A percentile compares a stretch with the other conserved stretches of the same genome.
Conservation (phyloP, 1,140 invertebrate species). For the Wasmannia auropunctata region DNA sequence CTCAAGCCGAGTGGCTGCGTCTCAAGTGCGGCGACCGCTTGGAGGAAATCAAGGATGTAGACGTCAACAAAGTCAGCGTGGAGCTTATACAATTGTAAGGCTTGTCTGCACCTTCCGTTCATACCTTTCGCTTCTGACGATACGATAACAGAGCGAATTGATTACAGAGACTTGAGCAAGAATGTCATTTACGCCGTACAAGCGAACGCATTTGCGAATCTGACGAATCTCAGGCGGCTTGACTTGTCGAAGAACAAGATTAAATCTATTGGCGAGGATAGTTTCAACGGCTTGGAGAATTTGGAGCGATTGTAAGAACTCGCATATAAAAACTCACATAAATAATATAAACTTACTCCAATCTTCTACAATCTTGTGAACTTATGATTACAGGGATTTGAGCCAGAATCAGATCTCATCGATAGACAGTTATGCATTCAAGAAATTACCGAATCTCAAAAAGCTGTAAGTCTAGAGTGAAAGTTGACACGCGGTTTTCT, state of each 20-base stretch:
- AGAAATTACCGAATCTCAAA: slow-evolving; percentile 88
- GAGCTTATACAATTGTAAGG: slow-evolving; percentile 82
- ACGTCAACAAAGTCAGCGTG: slow-evolving; percentile 78
- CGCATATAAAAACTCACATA: not conserved
- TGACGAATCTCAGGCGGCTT: slow-evolving; percentile 89
- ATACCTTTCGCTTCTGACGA: slow-evolving; percentile 2
- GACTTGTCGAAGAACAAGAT: slow-evolving; percentile 90
- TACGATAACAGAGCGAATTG: slow-evolving; percentile 28
- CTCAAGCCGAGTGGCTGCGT: slow-evolving; percentile 81
- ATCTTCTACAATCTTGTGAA: slow-evolving; percentile 48
- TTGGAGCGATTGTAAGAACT: slow-evolving; percentile 88
- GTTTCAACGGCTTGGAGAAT: slow-evolving; percentile 88
- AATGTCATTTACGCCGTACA: slow-evolving; percentile 92
- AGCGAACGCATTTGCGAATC: slow-evolving; percentile 89
- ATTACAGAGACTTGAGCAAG: slow-evolving; percentile 90
- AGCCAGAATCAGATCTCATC: slow-evolving; percentile 91
- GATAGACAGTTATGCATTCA: slow-evolving; percentile 91
- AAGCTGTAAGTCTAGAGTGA: slow-evolving; percentile 84
- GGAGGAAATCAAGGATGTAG: slow-evolving; percentile 78
- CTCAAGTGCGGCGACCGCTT: slow-evolving; percentile 80
- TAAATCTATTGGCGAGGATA: slow-evolving; percentile 87
- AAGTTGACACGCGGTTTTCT: slow-evolving; percentile 39
- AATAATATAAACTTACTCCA: slow-evolving; percentile 13
- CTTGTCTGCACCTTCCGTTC: not conserved
- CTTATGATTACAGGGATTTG: slow-evolving; percentile 87